A percentile compares a stretch with the other conserved stretches of the same genome.
phyloP scores from a whole-genome alignment of 2,888 invertebrate species.

The Kryphioiulus occultus region DNA sequence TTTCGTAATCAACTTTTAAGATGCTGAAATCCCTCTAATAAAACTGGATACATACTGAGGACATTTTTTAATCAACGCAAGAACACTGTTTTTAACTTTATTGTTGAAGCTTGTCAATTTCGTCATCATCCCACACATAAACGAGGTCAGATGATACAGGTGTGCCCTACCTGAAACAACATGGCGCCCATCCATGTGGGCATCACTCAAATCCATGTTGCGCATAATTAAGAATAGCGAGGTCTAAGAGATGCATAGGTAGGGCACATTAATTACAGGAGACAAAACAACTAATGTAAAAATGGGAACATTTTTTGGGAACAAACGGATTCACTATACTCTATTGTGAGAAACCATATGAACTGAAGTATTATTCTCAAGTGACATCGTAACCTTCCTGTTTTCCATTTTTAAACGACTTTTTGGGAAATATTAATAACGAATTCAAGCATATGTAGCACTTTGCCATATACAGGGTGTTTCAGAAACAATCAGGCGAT shows the following conservation, averaged over 20 bases:
- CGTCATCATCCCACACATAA: slow-evolving; percentile 3
- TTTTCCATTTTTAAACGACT: background rate
- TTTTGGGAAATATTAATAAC: too few species aligned
- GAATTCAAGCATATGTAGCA: too few species aligned
- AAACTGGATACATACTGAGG: background rate
- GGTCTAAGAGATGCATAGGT: background rate
- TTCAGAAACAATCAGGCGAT: too few species aligned
- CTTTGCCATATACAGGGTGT: too few species aligned
- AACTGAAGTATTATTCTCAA: background rate
- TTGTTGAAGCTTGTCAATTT: background rate
- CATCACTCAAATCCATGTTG: background rate
- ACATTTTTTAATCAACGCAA: background rate
- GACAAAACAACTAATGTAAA: background rate
- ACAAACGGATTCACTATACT: background rate
- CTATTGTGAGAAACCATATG: background rate
- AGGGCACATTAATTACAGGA: background rate
- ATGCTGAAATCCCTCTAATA: background rate
- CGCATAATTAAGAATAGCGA: background rate
- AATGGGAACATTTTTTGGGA: background rate
- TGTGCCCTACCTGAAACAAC: background rate
- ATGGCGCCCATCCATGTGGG: background rate
- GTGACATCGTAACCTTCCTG: background rate
- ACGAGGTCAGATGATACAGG: background rate
- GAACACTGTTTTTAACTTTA: background rate
- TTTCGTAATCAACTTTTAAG: background rate